Evolutionary conservation across 1,140 invertebrate genomes (phyloP), one percentile per base, ranked within the genome.

Genomic region (Eueides isabella): DNA sequence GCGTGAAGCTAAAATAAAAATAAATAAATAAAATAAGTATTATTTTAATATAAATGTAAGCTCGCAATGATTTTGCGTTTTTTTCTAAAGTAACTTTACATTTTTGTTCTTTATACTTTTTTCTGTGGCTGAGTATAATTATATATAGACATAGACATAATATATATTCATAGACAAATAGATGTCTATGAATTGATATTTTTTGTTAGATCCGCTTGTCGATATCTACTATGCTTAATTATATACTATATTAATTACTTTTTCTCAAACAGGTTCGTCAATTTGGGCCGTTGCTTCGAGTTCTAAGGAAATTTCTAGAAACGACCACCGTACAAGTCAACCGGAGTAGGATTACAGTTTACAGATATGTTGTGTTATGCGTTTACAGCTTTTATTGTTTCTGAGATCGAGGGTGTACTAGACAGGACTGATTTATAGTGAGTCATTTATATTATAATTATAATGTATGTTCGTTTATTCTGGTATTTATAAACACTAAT

Each of bases 241-340:
- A 31, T 5, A 31, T 44, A 44, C n/a, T 19, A 44, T 44, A 44
- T 19, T n/a, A 7, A n/a, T 9, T 44, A n/a, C 0, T 41, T 41
- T 41, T 44, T 19, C 33, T 16, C 35, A 16, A 26, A 26, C 19
- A 82, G 80, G 28, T 82, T 76, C 76, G 84, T 92, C 69, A 90
- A 92, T 77, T 74, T 82, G 65, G 82, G 82, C 29, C 84, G 90
- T 62, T 82, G 82, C 71, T 86, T 85, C 78, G 75, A 86, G 74
- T 85, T 90, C 67, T 88, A 86, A 67, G 62, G 48, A 55, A 23
- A 55, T 55, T n/a, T 19, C 2, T 11, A 23, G 7, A 11, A 26
- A 11, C 19, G 5, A 26, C 16, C 41, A 44, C 41, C 5, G n/a
- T 23, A 11, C 48, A 44, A 44, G 48, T 55, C 0, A 55, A 23